These are phyloP conservation scores for Cryptotermes secundus DNA, from an alignment of 1,140 invertebrate genomes.

Conservation along the genomic window DNA sequence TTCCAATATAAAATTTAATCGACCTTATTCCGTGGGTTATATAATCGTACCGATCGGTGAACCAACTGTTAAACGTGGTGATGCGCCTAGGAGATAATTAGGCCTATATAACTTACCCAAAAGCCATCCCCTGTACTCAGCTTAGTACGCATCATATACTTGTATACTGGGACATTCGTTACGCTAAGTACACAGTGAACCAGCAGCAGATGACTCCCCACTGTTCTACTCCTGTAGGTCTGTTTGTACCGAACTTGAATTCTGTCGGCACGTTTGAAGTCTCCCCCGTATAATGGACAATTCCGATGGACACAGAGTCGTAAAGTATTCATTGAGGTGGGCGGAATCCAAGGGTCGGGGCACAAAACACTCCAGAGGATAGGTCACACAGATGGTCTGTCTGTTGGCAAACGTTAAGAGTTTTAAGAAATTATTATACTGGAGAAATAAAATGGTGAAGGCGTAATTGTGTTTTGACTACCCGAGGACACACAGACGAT, in stretches of 20 bases:
- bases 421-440: neutral
- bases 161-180: neutral
- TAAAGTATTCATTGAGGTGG: neutral
- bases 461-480: neutral
- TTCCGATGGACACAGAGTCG: slow-evolving; percentile 6
- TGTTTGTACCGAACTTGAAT: neutral
- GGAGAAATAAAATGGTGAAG: neutral
- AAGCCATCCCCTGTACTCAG: no score
- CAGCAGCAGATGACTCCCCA: neutral
- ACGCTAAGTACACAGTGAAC: neutral
- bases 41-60: no score
- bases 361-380: neutral
- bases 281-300: neutral
- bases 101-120: no score
- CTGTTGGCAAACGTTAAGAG: neutral
- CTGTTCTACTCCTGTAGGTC: neutral
- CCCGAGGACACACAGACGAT: neutral
- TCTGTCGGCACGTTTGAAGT: neutral
- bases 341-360: neutral
- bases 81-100: no score
- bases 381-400: neutral
- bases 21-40: no score
- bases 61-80: no score
- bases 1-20: no score
- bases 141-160: no score